Base-by-base conservation (phyloP, 1,140 invertebrate genomes). In the Limonius californicus region DNA sequence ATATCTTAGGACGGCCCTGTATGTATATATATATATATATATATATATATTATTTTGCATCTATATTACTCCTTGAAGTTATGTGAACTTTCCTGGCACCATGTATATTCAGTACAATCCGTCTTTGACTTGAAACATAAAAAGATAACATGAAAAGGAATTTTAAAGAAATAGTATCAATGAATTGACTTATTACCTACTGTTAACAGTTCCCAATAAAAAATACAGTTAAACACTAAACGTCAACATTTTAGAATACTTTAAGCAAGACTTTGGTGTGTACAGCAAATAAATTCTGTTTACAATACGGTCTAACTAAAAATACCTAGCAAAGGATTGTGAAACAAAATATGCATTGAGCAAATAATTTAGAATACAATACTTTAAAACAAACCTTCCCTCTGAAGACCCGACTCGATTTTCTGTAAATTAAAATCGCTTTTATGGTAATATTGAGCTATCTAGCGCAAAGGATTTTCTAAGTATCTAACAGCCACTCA, bases 341-440 rank as follows among this genome's bases (percentile, higher is more conserved):
- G 4, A 32, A 32, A 60, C 54, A 23, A 54, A 54, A 54, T n/a
- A 54, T 54, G 50, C 20, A 19, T 18, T 23, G 7, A 55, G 54
- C 54, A 55, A 55, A 55, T 55, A 55, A 55, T 23, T 55, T 32
- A 14, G 14, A 32, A 23, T 55, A 8, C 20, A 50, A 50, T 57
- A 39, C 12, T 63, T 58, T 42, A 68, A 64, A 72, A 76, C 75
- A 72, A 70, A 75, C 73, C 75, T 75, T 74, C 65, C 75, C 75
- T 53, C 68, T 68, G 73, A 74, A 71, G 70, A 75, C 59, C 68
- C 73, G 71, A 59, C 69, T 74, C 55, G 70, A 65, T 68, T 69
- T 73, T 74, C 75, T 76, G 75, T 59, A 76, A 75, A 74, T 67
- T 69, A 67, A 73, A 71, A 43, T 42, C 16, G 14, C 15, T 16